A percentile compares a stretch with the other conserved stretches of the same genome.
Evolutionary conservation across 2,113 vertebrate species (phyloP).

Genomic region (Myotis yumanensis): DNA sequence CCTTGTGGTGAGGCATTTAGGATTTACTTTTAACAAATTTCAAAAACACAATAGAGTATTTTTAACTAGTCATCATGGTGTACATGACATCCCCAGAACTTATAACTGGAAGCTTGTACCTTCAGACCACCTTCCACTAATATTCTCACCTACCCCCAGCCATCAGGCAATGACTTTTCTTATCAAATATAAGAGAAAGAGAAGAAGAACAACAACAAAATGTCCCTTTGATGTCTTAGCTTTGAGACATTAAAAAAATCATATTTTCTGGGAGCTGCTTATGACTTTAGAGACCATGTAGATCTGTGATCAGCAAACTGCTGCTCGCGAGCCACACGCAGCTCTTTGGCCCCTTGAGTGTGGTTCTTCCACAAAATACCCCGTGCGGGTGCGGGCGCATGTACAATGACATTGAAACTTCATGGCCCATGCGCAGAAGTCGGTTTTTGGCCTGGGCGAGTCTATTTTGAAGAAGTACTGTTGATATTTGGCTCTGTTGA

Average conservation of each 20-base stretch:
- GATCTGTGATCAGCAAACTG: no score
- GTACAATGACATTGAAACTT: no score
- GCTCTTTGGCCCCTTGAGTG: no score
- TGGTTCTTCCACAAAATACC: no score
- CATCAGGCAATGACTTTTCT: not conserved
- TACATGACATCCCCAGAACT: not conserved
- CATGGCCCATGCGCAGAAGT: no score
- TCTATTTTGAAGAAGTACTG: no score
- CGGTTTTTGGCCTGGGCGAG: no score
- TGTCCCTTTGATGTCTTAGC: not conserved
- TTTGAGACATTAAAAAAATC: not conserved
- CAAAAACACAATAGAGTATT: not conserved
- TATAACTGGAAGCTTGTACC: not conserved
- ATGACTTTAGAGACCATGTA: not conserved
- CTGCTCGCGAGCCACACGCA: no score
- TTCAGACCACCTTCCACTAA: not conserved
- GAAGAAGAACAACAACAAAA: not conserved
- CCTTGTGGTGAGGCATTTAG: not conserved
- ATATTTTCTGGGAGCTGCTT: not conserved
- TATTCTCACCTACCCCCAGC: not conserved
- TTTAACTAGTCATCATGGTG: not conserved
- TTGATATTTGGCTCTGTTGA: no score
- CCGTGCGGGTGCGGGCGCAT: no score
- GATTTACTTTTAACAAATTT: not conserved
- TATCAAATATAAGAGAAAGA: constrained; percentile 5